phyloP scores from a whole-genome alignment of 2,888 invertebrate species.

The Pediacus dermestoides region DNA sequence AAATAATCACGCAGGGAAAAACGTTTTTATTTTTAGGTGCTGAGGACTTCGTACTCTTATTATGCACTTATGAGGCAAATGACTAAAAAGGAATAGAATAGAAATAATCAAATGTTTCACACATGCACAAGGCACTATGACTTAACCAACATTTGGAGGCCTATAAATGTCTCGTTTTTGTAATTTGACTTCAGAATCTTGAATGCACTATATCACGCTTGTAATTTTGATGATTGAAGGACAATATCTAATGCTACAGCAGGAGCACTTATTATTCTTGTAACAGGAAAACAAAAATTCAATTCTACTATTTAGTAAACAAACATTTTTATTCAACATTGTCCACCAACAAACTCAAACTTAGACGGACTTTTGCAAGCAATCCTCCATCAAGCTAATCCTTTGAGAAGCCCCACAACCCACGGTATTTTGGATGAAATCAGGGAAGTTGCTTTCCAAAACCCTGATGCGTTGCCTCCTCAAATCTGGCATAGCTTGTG shows the following conservation, averaged over 20 bases:
- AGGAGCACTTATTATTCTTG: too few species aligned
- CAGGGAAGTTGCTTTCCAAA: constrained; percentile 62
- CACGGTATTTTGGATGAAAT: constrained; percentile 59
- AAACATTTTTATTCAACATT: constrained; percentile 3
- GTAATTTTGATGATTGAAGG: too few species aligned
- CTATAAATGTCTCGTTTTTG: too few species aligned
- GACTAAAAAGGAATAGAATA: neutral
- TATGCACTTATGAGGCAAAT: neutral
- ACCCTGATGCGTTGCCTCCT: constrained; percentile 57
- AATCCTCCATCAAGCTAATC: constrained; percentile 39
- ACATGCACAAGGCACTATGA: too few species aligned
- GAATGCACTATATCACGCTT: too few species aligned
- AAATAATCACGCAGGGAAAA: neutral
- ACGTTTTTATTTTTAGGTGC: constrained; percentile 1
- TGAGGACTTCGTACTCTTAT: neutral
- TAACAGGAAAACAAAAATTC: neutral
- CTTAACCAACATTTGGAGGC: too few species aligned
- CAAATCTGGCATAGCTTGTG: constrained; percentile 59
- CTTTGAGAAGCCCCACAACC: constrained; percentile 61
- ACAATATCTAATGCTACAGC: too few species aligned
- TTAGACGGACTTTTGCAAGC: constrained; percentile 13
- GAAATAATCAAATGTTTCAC: too few species aligned
- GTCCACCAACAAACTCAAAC: constrained; percentile 4
- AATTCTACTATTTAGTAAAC: neutral
- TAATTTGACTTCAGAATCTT: too few species aligned